Conservation (phyloP, 1,140 invertebrate genomes). For the Wasmannia auropunctata region DNA sequence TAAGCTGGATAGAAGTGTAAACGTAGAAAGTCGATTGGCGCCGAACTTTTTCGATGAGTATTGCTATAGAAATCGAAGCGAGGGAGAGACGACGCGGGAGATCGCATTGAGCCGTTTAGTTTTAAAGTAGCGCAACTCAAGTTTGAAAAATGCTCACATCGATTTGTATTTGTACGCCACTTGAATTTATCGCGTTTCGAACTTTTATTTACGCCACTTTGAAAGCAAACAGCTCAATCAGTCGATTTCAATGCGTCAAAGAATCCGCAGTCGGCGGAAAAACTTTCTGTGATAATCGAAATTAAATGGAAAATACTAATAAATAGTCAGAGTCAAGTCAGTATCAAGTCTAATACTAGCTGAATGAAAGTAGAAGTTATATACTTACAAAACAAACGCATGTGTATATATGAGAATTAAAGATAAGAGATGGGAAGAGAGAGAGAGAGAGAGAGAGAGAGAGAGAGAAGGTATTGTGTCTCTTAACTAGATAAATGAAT, state of each 20-base stretch:
- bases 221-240: conserved; percentile 38
- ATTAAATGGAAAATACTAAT: neutral
- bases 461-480: neutral
- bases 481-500: conserved; percentile 4
- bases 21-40: conserved; percentile 44
- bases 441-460: too few relatives aligned
- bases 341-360: neutral
- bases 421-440: neutral
- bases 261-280: neutral
- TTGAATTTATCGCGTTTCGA: conserved; percentile 26
- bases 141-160: conserved; percentile 39
- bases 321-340: too few relatives aligned
- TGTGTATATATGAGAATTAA: neutral
- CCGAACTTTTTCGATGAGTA: conserved; percentile 48
- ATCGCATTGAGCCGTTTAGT: conserved; percentile 49
- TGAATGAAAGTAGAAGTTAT: neutral
- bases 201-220: conserved; percentile 45
- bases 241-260: conserved; percentile 6
- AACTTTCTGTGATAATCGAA: neutral
- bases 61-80: conserved; percentile 39
- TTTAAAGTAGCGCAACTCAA: conserved; percentile 47
- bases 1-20: conserved; percentile 42
- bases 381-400: too few relatives aligned
- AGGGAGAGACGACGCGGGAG: too few relatives aligned
- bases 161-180: conserved; percentile 24